phyloP scores from a whole-genome alignment of 2,113 vertebrate species.

The Orientallactaga bullata region DNA sequence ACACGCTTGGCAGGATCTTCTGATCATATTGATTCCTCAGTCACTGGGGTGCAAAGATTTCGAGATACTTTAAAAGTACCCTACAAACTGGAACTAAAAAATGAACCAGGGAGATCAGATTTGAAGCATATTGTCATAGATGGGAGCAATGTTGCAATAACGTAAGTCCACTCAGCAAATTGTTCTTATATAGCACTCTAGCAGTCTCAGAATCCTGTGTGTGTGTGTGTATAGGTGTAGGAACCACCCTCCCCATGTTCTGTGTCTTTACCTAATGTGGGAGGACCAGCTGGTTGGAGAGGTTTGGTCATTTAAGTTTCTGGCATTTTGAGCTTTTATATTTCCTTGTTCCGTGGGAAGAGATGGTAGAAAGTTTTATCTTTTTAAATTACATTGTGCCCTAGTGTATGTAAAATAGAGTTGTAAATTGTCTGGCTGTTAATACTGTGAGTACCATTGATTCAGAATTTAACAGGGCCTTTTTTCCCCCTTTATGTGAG shows the following conservation, averaged over 20 bases:
- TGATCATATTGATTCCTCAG: slow-evolving; percentile 81
- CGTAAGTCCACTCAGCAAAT: slow-evolving; percentile 89
- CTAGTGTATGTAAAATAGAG: not conserved
- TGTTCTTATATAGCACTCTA: not conserved
- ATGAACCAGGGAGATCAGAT: slow-evolving; percentile 90
- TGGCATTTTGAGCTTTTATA: not conserved
- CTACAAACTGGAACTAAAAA: slow-evolving; percentile 93
- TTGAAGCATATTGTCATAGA: slow-evolving; percentile 97
- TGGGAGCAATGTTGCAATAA: slow-evolving; percentile 97
- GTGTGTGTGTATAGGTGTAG: not conserved
- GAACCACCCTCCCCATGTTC: not conserved
- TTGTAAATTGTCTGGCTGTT: not conserved
- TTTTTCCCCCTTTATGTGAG: no score
- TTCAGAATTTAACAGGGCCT: not conserved
- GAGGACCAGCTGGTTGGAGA: not conserved
- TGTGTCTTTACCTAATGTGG: not conserved
- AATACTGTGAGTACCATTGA: not conserved
- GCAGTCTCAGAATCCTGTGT: not conserved
- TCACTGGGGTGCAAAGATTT: slow-evolving; percentile 95
- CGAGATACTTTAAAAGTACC: slow-evolving; percentile 93
- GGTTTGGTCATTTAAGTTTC: not conserved
- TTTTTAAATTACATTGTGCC: not conserved
- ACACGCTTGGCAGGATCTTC: slow-evolving; percentile 56
- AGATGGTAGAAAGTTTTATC: not conserved
- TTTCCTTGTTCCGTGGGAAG: not conserved